Evolutionary conservation across 2,797 vertebrate genomes (phyloP).

Genomic region (Acridotheres tristis): DNA sequence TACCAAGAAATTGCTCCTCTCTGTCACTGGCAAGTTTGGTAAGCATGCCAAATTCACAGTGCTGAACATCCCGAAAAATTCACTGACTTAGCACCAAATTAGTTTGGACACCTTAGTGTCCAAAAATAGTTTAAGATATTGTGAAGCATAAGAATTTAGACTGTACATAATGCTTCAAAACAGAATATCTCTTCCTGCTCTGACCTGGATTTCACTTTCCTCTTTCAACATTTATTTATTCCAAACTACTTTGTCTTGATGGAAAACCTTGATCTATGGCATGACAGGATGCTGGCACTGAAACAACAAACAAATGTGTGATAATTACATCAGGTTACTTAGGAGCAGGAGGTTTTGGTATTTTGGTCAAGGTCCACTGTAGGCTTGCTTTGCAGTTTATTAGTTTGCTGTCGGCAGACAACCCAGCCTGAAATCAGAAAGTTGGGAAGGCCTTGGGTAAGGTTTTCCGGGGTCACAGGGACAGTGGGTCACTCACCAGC

Average conservation of each 20-base stretch:
- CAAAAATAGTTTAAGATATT: background rate
- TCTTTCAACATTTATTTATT: conserved; percentile 40
- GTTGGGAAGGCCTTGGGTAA: background rate
- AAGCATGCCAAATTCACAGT: background rate
- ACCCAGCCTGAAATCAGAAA: background rate
- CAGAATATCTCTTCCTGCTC: background rate
- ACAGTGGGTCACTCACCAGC: background rate
- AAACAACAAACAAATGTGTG: background rate
- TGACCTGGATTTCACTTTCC: conserved; percentile 12
- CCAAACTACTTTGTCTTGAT: background rate
- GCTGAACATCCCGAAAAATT: background rate
- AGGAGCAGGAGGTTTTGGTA: background rate
- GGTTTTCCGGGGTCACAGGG: background rate
- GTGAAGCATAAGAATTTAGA: background rate
- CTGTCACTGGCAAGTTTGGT: background rate
- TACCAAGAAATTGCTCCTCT: background rate
- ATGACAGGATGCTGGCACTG: background rate
- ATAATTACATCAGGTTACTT: background rate
- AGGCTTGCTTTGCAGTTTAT: background rate
- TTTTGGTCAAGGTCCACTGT: background rate
- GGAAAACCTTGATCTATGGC: background rate
- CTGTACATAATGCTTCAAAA: background rate
- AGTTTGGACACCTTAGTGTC: background rate
- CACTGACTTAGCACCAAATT: background rate
- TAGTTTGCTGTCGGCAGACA: background rate